Evolutionary conservation across 2,797 vertebrate species (phyloP), one percentile per base, ranked within the genome.

Genomic region (Chelon labrosus): DNA sequence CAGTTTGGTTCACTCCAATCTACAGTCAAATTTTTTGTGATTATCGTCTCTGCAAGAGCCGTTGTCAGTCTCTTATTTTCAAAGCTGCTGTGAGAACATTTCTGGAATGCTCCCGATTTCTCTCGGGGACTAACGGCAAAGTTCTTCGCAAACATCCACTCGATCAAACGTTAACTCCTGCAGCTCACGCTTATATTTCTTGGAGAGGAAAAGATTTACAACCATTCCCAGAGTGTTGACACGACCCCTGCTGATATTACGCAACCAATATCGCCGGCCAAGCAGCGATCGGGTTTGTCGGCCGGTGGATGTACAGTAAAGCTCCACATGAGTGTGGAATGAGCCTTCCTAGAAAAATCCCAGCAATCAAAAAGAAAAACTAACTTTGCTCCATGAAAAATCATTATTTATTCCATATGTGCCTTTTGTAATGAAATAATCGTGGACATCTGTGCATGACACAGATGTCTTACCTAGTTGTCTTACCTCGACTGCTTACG

Each of bases 401-500:
- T 52, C 10, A 50, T 50, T 9, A 50, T 10, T 12, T 20, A 22
- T 13, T 58, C 10, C 27, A 1, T 9, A 31, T 1, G 2, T 27
- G 7, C 7, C 37, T 38, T 37, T 2, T 9, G 12, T 14, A 7
- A 59, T 54, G 35, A 17, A 61, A 12, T 5, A 5, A 11, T 4
- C n/a, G 25, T 25, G 16, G 10, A 25, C 7, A 50, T 70, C 22
- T 42, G 27, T 4, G 3, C 7, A 12, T 20, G 35, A 62, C 8
- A 16, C n/a, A n/a, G n/a, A n/a, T n/a, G n/a, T n/a, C n/a, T n/a
- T n/a, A n/a, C n/a, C n/a, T n/a, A n/a, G n/a, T 6, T 1, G n/a
- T 64, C 89, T 93, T 90, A 97, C 96, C 95, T 91, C 58, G 94
- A 94, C 70, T 95, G 93, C 83, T 95, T 96, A 72, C 84, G 89